These are phyloP conservation scores for Leptopilina boulardi DNA, from an alignment of 1,140 invertebrate species.

Conservation along the genomic window DNA sequence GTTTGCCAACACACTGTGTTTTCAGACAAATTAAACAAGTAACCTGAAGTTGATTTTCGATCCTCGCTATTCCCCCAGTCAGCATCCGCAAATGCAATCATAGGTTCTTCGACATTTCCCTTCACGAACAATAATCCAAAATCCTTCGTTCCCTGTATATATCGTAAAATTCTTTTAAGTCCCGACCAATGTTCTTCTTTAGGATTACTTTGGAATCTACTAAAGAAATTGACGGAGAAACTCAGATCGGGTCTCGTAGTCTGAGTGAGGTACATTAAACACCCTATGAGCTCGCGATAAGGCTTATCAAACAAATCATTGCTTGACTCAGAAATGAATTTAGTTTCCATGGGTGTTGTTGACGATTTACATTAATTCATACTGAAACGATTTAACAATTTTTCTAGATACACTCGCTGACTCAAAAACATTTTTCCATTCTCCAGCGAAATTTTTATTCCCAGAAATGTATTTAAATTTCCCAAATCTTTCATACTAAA, in stretches of 20 bases:
- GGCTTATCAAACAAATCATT: neutral
- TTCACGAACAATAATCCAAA: neutral
- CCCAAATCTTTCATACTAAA: slow-evolving; percentile 36
- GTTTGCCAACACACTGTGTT: slow-evolving; percentile 48
- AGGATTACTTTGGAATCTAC: slow-evolving; percentile 51
- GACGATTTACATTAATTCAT: neutral
- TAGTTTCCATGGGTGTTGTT: slow-evolving; percentile 34
- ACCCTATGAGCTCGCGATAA: slow-evolving; percentile 54
- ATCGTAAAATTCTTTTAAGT: slow-evolving; percentile 48
- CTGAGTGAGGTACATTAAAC: slow-evolving; percentile 53
- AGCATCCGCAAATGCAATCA: slow-evolving; percentile 49
- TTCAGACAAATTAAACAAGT: slow-evolving; percentile 43
- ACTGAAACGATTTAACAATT: slow-evolving; percentile 5
- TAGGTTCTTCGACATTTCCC: slow-evolving; percentile 21
- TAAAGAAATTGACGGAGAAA: slow-evolving; percentile 44
- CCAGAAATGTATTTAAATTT: slow-evolving; percentile 28
- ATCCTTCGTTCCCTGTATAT: slow-evolving; percentile 42
- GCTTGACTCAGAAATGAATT: neutral
- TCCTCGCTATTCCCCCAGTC: slow-evolving; percentile 47
- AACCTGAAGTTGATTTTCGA: slow-evolving; percentile 53
- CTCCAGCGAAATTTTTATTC: slow-evolving; percentile 12
- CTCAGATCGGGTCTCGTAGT: slow-evolving; percentile 58
- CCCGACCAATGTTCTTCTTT: slow-evolving; percentile 38
- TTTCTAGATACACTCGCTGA: slow-evolving; percentile 10
- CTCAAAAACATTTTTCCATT: slow-evolving; percentile 20